These are phyloP conservation scores for Crenichthys baileyi DNA, from an alignment of 2,797 vertebrate species.

Conservation along the genomic window DNA sequence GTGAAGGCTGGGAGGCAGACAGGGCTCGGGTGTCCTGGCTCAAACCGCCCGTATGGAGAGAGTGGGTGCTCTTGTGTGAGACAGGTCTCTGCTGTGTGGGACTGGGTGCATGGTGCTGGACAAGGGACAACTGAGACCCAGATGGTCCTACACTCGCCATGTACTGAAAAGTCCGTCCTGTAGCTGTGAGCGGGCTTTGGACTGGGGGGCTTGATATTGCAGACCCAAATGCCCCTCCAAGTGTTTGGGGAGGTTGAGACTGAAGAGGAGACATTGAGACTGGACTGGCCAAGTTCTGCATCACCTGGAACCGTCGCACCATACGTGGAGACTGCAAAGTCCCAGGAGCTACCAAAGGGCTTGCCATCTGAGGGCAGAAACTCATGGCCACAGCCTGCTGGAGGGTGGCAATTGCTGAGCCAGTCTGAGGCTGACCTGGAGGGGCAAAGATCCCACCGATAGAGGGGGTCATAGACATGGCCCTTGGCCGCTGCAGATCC, in stretches of 20 bases:
- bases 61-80: constrained; percentile 87
- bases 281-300: constrained; percentile 86
- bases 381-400: constrained; percentile 98
- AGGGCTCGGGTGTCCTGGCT: constrained; percentile 87
- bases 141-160: constrained; percentile 78
- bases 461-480: constrained; percentile 85
- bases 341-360: constrained; percentile 84
- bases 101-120: constrained; percentile 88
- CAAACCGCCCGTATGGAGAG: constrained; percentile 84
- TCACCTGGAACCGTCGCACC: constrained; percentile 88
- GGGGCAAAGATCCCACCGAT: constrained; percentile 87
- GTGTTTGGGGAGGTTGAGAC: constrained; percentile 80
- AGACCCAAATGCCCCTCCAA: constrained; percentile 70
- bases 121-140: constrained; percentile 89
- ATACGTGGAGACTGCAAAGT: constrained; percentile 90
- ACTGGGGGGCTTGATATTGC: constrained; percentile 81
- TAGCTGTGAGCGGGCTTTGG: constrained; percentile 83
- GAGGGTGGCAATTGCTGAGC: constrained; percentile 93
- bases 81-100: constrained; percentile 84
- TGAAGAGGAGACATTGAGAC: constrained; percentile 86
- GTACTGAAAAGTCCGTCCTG: constrained; percentile 85
- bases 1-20: constrained; percentile 91
- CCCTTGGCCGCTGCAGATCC: constrained; percentile 87
- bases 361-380: constrained; percentile 95
- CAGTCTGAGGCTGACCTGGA: constrained; percentile 83